A percentile compares a stretch with the other conserved stretches of the same genome.
phyloP scores from a whole-genome alignment of 2,888 invertebrate species.

The Drosophila melanosoma region DNA sequence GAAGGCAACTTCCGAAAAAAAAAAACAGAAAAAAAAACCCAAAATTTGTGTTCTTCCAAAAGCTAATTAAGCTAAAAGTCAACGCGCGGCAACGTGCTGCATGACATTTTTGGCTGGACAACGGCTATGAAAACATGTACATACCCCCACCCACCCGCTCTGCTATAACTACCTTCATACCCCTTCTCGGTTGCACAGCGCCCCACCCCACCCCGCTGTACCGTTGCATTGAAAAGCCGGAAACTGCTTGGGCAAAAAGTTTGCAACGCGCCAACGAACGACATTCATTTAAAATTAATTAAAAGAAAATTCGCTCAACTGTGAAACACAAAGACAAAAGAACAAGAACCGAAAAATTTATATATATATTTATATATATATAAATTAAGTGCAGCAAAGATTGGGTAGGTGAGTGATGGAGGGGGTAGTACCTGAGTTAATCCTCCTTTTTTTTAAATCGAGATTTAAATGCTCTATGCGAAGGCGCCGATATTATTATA shows the following conservation, averaged over 20 bases:
- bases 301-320: conserved; percentile 81
- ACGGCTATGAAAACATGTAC: conserved; percentile 17
- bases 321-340: conserved; percentile 79
- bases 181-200: neutral
- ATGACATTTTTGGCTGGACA: conserved; percentile 42
- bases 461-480: conserved; percentile 30
- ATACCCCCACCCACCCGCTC: too few relatives aligned
- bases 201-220: neutral
- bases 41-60: conserved; percentile 59
- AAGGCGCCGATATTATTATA: conserved; percentile 4
- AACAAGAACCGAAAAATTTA: conserved; percentile 57
- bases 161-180: neutral
- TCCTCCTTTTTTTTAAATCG: neutral
- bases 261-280: conserved; percentile 75
- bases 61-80: conserved; percentile 79
- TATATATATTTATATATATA: conserved; percentile 10
- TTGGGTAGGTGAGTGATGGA: neutral
- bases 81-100: conserved; percentile 54
- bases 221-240: conserved; percentile 49
- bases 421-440: conserved; percentile 1
- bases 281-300: conserved; percentile 82
- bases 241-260: conserved; percentile 65
- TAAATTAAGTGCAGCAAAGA: conserved; percentile 57
- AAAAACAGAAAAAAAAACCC: neutral
- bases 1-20: neutral